These are phyloP conservation scores for Habroteleia sp. DNA, from an alignment of 2,888 invertebrate genomes.

Conservation along the genomic window DNA sequence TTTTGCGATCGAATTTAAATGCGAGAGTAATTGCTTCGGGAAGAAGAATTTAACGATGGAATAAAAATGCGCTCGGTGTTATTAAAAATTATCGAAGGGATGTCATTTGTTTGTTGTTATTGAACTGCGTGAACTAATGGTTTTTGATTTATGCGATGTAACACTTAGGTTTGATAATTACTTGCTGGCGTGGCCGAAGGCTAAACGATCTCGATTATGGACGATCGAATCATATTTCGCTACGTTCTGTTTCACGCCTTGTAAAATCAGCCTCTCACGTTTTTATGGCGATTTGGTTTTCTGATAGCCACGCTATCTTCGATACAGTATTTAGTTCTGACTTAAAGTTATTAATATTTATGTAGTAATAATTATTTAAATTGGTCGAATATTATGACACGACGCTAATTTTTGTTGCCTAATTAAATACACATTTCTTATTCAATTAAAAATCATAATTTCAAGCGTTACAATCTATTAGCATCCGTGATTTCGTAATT, in stretches of 20 bases:
- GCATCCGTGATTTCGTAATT: background rate
- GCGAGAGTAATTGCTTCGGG: conserved; percentile 26
- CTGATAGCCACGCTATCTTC: too few species aligned
- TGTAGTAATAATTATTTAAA: too few species aligned
- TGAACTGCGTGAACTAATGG: conserved; percentile 5
- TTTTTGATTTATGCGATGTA: conserved; percentile 10
- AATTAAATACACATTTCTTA: background rate
- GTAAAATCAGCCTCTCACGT: background rate
- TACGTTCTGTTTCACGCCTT: background rate
- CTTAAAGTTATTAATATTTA: too few species aligned
- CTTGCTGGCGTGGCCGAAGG: background rate
- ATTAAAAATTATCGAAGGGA: conserved; percentile 33
- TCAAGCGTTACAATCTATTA: background rate
- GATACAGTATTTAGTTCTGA: too few species aligned
- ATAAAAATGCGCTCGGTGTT: conserved; percentile 30
- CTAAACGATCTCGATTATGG: conserved; percentile 8
- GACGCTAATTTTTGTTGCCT: background rate
- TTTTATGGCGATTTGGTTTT: too few species aligned
- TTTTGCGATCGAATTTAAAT: conserved; percentile 43
- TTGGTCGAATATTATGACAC: background rate
- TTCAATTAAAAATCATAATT: conserved; percentile 9
- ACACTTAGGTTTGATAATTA: conserved; percentile 26
- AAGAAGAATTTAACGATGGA: conserved; percentile 20
- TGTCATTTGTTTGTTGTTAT: conserved; percentile 28
- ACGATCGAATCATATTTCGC: conserved; percentile 6